phyloP scores from a whole-genome alignment of 2,797 vertebrate species.

The Acanthurus lineatus region DNA sequence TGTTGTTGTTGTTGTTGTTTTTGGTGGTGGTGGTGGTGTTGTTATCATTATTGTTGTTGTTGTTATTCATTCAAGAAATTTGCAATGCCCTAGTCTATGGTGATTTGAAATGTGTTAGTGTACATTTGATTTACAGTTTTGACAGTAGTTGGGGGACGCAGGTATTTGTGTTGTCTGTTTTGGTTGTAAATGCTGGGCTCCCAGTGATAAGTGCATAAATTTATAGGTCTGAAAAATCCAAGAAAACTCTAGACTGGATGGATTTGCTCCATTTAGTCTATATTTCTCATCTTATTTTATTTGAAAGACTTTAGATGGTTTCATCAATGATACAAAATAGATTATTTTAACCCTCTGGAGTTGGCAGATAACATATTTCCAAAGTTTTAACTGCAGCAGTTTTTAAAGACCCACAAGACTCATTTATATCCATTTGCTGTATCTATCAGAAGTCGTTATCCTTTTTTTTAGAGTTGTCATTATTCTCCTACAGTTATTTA shows the following conservation, averaged over 20 bases:
- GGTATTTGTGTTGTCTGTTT: neutral
- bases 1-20: too few species aligned
- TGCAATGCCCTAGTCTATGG: neutral
- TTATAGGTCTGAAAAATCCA: neutral
- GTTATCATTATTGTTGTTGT: neutral
- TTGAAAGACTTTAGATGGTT: constrained; percentile 1
- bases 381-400: constrained; percentile 17
- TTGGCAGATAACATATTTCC: constrained; percentile 24
- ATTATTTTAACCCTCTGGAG: constrained; percentile 12
- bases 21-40: too few species aligned
- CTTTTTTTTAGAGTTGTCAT: constrained; percentile 41
- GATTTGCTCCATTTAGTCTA: constrained; percentile 10
- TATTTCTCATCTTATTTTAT: constrained; percentile 13
- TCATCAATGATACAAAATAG: constrained; percentile 35
- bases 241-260: neutral
- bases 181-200: neutral
- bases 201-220: neutral
- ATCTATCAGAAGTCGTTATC: constrained; percentile 42
- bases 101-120: neutral
- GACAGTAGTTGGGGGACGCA: neutral
- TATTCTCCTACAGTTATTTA: constrained; percentile 45
- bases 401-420: constrained; percentile 38
- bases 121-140: neutral
- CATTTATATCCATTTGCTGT: constrained; percentile 51
- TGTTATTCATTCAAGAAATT: neutral